Evolutionary conservation across 1,140 invertebrate genomes (phyloP), one percentile per base, ranked within the genome.

Genomic region (Heterodera carotae): DNA sequence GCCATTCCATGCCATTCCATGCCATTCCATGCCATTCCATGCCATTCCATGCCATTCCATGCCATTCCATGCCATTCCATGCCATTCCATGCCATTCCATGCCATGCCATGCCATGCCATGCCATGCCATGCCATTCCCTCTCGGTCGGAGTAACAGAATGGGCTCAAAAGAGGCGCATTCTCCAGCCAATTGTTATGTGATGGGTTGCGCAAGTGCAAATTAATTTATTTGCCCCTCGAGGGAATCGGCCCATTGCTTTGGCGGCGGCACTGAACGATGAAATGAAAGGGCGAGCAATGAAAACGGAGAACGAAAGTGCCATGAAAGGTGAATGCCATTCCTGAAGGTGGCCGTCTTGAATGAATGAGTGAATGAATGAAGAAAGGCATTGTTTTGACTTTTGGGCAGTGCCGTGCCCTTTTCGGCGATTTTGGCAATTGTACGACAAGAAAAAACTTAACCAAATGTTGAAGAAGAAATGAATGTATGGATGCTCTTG

Each of bases 191-290:
- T 53, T 53, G 48, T 53, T 53, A 18, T 53, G 48, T 53, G 48
- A 53, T 22, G 48, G 3, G 62, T 66, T 66, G 62, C 62, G 62
- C 62, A 66, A 66, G 25, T 29, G 62, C 62, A 66, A 66, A 66
- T 66, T 66, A 66, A 66, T 66, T 66, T 66, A 66, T 66, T 66
- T 8, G 27, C n/a, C 62, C 27, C 62, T 12, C 18, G 12, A 18
- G 48, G 48, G 15, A 53, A 22, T 0, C 12, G 18, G 39, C 18
- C 48, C 48, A 56, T 56, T 56, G 48, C 48, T 56, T 56, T 56
- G 48, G 33, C 12, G 62, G 62, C 62, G 33, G 60, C 22, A 34
- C 25, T 7, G 29, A 33, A 66, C 27, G 62, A 34, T 66, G 60
- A 66, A 66, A 31, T n/a, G 60, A 29, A 66, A 7, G 29, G 22